Percentiles rank a stretch among this genome's conserved stretches.
Conservation (phyloP, 2,888 invertebrate species). For the Lamellibrachia columna region DNA sequence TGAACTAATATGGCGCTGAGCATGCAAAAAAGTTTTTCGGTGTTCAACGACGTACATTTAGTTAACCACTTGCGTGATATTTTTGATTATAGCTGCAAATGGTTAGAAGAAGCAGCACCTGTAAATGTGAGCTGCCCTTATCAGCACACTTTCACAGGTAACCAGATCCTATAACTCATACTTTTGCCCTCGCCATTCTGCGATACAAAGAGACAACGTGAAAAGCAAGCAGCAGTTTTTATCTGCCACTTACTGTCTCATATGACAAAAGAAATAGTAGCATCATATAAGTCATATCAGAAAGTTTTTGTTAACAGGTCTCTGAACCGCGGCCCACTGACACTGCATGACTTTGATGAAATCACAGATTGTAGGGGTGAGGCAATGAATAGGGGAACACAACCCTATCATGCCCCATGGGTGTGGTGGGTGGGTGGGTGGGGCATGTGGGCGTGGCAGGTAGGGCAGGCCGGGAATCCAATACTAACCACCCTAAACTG, state of each 20-base stretch:
- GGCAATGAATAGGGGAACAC: not conserved
- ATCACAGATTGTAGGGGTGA: not conserved
- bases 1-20: too few relatives aligned
- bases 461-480: not conserved
- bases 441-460: not conserved
- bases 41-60: too few relatives aligned
- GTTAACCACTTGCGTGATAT: too few relatives aligned
- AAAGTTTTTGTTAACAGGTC: not conserved
- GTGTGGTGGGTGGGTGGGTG: not conserved
- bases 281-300: not conserved
- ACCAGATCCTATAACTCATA: not conserved
- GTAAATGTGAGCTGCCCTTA: not conserved
- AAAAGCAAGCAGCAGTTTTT: not conserved
- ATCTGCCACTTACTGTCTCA: conserved; percentile 3
- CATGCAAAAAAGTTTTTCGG: too few relatives aligned
- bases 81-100: not conserved
- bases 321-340: not conserved
- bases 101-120: not conserved
- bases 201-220: not conserved
- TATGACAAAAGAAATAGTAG: not conserved
- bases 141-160: not conserved
- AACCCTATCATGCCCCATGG: not conserved
- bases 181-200: not conserved
- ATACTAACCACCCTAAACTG: not conserved
- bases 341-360: not conserved